A percentile compares a stretch with the other conserved stretches of the same genome.
These are phyloP conservation scores for Erpobdella octoculata DNA, from an alignment of 2,888 invertebrate genomes.

Conservation along the genomic window DNA sequence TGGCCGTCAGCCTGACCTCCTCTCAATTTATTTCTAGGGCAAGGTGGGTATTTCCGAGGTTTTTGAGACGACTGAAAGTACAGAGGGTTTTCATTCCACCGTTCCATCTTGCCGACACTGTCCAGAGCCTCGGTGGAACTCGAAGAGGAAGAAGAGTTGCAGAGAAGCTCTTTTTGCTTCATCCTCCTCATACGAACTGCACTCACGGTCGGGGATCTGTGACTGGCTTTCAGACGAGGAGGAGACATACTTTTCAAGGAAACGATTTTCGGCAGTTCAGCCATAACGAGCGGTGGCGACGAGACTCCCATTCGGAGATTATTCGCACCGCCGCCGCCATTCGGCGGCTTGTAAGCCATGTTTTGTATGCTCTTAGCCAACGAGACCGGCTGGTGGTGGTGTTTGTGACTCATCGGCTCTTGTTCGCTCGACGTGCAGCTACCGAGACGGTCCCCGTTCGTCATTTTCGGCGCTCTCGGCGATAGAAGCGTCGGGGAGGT, in stretches of 20 bases:
- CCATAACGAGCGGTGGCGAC: not conserved
- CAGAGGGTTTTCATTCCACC: not conserved
- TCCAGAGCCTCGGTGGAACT: not conserved
- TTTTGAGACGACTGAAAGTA: not conserved
- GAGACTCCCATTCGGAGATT: not conserved
- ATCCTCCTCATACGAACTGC: not conserved
- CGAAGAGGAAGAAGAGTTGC: not conserved
- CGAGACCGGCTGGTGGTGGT: too few relatives aligned
- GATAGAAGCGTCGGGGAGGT: not conserved
- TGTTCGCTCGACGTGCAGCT: too few relatives aligned
- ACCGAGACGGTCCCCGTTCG: too few relatives aligned
- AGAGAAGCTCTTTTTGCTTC: constrained; percentile 1
- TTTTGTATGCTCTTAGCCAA: not conserved
- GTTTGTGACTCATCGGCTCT: too few relatives aligned
- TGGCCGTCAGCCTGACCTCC: not conserved
- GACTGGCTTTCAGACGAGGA: not conserved
- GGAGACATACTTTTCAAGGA: too few relatives aligned
- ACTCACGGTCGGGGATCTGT: constrained; percentile 2
- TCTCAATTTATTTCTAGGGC: not conserved
- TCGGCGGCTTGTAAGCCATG: not conserved
- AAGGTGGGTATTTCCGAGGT: not conserved
- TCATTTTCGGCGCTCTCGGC: too few relatives aligned
- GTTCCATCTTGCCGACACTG: not conserved
- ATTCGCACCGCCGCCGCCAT: not conserved
- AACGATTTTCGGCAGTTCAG: not conserved